Percentiles rank a stretch among this genome's conserved stretches.
Evolutionary conservation across 2,888 invertebrate genomes (phyloP).

Genomic region (Latrodectus elegans): DNA sequence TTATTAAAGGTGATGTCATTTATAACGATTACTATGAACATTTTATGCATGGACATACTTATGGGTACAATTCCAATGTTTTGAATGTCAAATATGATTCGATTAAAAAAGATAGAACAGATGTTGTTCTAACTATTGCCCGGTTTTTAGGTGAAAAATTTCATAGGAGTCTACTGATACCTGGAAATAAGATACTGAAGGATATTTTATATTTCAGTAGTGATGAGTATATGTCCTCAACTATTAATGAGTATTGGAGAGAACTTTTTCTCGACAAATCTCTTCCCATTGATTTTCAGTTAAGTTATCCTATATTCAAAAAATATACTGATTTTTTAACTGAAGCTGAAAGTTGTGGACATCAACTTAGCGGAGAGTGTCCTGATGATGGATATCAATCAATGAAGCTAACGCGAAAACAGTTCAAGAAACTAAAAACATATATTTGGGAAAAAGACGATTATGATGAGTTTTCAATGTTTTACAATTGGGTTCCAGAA

Average conservation of each 20-base stretch:
- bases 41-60: conserved; percentile 26
- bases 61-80: conserved; percentile 72
- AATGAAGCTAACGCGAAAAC: no score
- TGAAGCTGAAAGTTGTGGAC: not conserved
- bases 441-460: no score
- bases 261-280: not conserved
- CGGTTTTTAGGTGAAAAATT: conserved; percentile 61
- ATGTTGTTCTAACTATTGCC: conserved; percentile 68
- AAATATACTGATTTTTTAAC: not conserved
- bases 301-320: not conserved
- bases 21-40: conserved; percentile 61
- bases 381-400: not conserved
- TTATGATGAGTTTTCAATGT: no score
- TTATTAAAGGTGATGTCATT: conserved; percentile 73
- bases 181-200: not conserved
- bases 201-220: conserved; percentile 20
- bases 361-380: not conserved
- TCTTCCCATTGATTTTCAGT: not conserved
- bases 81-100: conserved; percentile 75
- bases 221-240: conserved; percentile 27
- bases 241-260: not conserved
- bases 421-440: no score
- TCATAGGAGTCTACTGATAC: not conserved
- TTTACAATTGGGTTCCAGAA: no score
- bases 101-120: conserved; percentile 72